Evolutionary conservation across 2,113 vertebrate species (phyloP).

Genomic region (Synodontis membranacea): DNA sequence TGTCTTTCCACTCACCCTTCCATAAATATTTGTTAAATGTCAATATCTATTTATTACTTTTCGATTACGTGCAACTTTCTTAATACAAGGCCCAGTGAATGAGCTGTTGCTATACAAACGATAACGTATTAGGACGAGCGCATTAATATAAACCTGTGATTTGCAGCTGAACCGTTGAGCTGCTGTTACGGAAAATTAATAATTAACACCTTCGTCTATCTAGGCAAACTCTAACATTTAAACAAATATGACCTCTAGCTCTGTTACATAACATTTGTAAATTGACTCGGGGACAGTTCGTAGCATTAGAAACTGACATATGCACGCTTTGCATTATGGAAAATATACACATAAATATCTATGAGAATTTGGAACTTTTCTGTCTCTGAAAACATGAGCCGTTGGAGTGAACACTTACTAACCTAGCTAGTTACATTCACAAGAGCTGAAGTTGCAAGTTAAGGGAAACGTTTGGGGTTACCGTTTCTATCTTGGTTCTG

Average conservation of each 20-base stretch:
- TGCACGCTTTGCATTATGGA: neutral
- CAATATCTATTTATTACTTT: too few relatives aligned
- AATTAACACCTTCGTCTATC: neutral
- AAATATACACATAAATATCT: neutral
- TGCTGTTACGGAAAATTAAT: neutral
- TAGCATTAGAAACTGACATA: neutral
- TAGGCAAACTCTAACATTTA: neutral
- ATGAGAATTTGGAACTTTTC: neutral
- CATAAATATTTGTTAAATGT: too few relatives aligned
- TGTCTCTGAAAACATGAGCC: neutral
- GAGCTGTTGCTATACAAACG: neutral
- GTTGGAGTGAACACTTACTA: neutral
- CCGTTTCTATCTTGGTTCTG: slow-evolving; percentile 72
- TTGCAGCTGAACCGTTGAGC: neutral
- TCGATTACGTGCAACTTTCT: too few relatives aligned
- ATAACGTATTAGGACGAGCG: neutral
- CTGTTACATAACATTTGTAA: neutral
- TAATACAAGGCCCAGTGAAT: neutral
- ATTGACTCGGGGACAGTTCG: neutral
- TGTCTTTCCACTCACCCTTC: too few relatives aligned
- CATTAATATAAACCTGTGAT: neutral
- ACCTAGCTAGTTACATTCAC: neutral
- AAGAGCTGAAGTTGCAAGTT: neutral
- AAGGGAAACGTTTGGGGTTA: slow-evolving; percentile 59
- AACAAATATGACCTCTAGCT: neutral